A percentile compares a stretch with the other conserved stretches of the same genome.
Evolutionary conservation across 1,140 invertebrate species (phyloP).

Genomic region (Eulimnadia texana): DNA sequence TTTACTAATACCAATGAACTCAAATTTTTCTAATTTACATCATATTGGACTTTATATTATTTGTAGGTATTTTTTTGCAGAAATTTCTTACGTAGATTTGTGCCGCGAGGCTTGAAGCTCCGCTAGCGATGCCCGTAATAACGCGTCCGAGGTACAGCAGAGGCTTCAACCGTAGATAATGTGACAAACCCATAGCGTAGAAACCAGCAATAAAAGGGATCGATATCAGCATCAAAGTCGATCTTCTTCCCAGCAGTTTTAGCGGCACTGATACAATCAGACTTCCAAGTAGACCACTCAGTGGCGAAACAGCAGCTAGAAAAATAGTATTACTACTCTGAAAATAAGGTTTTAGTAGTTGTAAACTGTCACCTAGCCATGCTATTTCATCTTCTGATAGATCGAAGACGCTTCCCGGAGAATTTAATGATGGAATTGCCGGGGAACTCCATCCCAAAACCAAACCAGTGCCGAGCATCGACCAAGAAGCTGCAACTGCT

Average conservation of each 20-base stretch:
- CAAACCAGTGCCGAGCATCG: background rate
- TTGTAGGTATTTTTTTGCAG: background rate
- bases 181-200: conserved; percentile 41
- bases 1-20: too few relatives aligned
- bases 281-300: conserved; percentile 30
- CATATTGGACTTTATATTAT: too few relatives aligned
- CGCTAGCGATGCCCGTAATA: conserved; percentile 44
- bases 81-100: conserved; percentile 43
- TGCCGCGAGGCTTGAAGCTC: conserved; percentile 40
- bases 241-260: conserved; percentile 48
- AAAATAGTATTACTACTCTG: background rate
- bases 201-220: conserved; percentile 57
- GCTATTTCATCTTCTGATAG: background rate
- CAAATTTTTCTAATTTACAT: too few relatives aligned
- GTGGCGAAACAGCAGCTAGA: conserved; percentile 13
- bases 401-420: background rate
- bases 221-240: conserved; percentile 43
- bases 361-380: background rate
- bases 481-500: background rate
- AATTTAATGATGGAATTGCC: background rate
- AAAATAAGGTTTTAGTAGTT: background rate
- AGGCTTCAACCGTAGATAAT: conserved; percentile 26
- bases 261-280: conserved; percentile 31
- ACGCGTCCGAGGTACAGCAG: conserved; percentile 43
- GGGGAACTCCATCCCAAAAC: background rate